A percentile compares a stretch with the other conserved stretches of the same genome.
Conservation (phyloP, 2,888 invertebrate genomes). For the Leptothorax acervorum region DNA sequence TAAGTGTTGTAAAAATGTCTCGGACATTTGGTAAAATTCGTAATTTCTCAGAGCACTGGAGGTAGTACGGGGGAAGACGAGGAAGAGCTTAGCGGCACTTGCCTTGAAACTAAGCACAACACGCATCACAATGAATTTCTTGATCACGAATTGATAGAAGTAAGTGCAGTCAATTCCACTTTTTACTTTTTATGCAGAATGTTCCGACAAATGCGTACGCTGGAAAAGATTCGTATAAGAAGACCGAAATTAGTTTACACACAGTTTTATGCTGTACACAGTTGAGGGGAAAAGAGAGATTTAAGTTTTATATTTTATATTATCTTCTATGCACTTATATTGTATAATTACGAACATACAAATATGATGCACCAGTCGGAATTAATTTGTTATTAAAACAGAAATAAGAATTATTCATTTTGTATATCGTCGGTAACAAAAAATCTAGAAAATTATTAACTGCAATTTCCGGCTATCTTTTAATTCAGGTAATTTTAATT, state of each 20-base stretch:
- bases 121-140: conserved; percentile 86
- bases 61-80: conserved; percentile 88
- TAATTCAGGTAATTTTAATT: neutral
- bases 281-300: neutral
- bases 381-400: conserved; percentile 10
- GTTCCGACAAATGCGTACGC: conserved; percentile 6
- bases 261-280: neutral
- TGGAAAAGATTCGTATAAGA: conserved; percentile 29
- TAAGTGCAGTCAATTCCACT: conserved; percentile 72
- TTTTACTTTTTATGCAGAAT: conserved; percentile 11
- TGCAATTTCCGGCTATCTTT: neutral
- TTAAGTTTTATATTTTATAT: conserved; percentile 4
- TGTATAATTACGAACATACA: neutral
- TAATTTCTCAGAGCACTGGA: conserved; percentile 87
- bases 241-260: conserved; percentile 10
- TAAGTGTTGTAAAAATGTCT: conserved; percentile 45
- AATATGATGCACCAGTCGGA: neutral
- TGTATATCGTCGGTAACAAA: neutral
- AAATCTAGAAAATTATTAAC: neutral
- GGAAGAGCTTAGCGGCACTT: conserved; percentile 84
- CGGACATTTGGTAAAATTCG: conserved; percentile 67
- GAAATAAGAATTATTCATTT: neutral
- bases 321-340: neutral
- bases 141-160: conserved; percentile 82
- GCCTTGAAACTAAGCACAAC: conserved; percentile 86